Evolutionary conservation across 2,797 vertebrate species (phyloP), one percentile per base, ranked within the genome.

Genomic region (Dendrocincla tyrannina): DNA sequence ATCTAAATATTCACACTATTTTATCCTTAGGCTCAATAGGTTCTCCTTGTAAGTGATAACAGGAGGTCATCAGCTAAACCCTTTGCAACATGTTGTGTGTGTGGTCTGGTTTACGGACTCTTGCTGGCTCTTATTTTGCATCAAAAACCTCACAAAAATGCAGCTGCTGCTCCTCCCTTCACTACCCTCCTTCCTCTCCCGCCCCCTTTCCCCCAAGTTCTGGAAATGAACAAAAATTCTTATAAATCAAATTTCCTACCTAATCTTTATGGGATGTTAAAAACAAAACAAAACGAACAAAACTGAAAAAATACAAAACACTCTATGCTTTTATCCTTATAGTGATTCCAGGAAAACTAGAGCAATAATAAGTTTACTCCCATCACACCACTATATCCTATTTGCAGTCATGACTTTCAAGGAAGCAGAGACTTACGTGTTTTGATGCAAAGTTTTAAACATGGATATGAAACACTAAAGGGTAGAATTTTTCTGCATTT

Each of bases 1-100:
- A 53, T 55, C 58, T 79, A 95, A 92, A 76, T 89, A 84, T 79
- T 95, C 91, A 87, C 78, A 88, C 92, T 87, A 93, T 81, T 89
- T 84, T 72, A 60, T 69, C 77, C 83, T 83, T 72, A 56, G 63
- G 58, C 66, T 96, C n/a, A 88, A 39, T 17, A 77, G 33, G 52
- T 74, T 89, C 49, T 47, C 56, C 5, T 11, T 62, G 46, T 76
- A 77, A 95, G 58, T 75, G 81, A 68, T 72, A 96, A 83, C 35
- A 79, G 70, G 64, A 87, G 74, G 88, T 85, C 77, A 91, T 23
- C 60, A 76, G 63, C 56, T 85, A 79, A 91, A 79, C 42, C 39
- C 35, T 82, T 49, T 56, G 56, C 78, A 95, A 44, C 39, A n/a
- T 8, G 27, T 9, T 59, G 17, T 14, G 37, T 28, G 33, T 32